Percentiles rank a stretch among this genome's conserved stretches.
These are phyloP conservation scores for Hybognathus amarus DNA, from an alignment of 2,797 vertebrate species.

Conservation along the genomic window DNA sequence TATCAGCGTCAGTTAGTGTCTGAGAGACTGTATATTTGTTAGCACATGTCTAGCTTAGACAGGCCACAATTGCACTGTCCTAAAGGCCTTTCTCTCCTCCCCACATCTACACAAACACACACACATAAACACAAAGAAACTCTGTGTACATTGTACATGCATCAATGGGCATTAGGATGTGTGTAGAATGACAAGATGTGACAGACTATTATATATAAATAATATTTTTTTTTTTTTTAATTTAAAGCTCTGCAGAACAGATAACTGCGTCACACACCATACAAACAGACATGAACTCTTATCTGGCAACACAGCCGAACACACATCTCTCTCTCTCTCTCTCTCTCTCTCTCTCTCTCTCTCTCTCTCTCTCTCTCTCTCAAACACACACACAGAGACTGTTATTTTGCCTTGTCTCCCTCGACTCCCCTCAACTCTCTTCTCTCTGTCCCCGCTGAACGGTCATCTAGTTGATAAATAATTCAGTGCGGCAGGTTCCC, in stretches of 20 bases:
- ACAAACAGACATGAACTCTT: slow-evolving; percentile 34
- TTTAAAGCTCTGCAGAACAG: neutral
- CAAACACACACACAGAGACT: neutral
- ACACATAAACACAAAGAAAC: neutral
- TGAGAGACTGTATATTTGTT: slow-evolving; percentile 24
- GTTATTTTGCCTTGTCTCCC: neutral
- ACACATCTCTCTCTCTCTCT: neutral
- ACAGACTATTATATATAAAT: slow-evolving; percentile 3
- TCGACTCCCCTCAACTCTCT: neutral
- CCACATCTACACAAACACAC: neutral
- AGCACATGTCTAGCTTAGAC: slow-evolving; percentile 41
- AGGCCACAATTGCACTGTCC: neutral
- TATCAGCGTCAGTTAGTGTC: slow-evolving; percentile 22
- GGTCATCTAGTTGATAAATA: slow-evolving; percentile 55
- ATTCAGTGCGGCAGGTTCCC: slow-evolving; percentile 49
- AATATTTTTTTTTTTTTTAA: no score
- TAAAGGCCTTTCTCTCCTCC: slow-evolving; percentile 4
- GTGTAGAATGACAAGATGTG: slow-evolving; percentile 17
- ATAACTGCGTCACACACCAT: neutral
- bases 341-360: neutral
- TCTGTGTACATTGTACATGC: neutral
- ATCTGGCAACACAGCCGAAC: slow-evolving; percentile 25
- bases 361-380: no score
- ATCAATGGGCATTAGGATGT: neutral
- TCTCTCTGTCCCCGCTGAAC: slow-evolving; percentile 29